Percentiles rank a stretch among this genome's conserved stretches.
These are phyloP conservation scores for Lophotriccus pileatus DNA, from an alignment of 2,797 vertebrate genomes.

Conservation along the genomic window DNA sequence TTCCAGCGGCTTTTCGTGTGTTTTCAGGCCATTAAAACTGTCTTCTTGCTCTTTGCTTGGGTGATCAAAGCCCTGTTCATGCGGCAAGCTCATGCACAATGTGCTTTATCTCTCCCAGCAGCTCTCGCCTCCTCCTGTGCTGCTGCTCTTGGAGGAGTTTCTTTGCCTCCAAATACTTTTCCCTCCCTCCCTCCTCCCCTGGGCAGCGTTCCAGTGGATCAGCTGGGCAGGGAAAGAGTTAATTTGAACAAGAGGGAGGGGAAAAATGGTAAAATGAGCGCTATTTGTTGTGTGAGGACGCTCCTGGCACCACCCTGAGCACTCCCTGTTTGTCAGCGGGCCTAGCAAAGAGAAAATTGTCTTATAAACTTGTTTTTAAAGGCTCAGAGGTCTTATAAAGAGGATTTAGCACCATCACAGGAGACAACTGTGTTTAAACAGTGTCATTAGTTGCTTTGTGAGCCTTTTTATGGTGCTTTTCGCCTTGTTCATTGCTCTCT, in stretches of 20 bases:
- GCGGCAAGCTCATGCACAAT: background rate
- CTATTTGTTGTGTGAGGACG: background rate
- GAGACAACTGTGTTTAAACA: constrained; percentile 3
- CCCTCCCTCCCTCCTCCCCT: background rate
- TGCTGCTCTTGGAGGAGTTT: background rate
- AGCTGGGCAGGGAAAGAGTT: background rate
- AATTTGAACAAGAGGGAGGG: background rate
- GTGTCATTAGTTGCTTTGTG: background rate
- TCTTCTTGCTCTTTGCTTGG: background rate
- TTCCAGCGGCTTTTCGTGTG: background rate
- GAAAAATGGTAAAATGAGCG: background rate
- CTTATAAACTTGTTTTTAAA: constrained; percentile 5
- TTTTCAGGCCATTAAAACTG: background rate
- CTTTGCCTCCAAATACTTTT: background rate
- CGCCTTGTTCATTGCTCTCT: background rate
- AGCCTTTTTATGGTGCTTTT: background rate
- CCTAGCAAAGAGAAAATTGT: background rate
- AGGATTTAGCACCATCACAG: background rate
- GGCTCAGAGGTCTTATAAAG: constrained; percentile 6
- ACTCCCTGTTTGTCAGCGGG: background rate
- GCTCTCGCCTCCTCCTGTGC: background rate
- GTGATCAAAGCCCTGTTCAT: background rate
- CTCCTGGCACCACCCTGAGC: background rate
- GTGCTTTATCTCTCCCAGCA: background rate
- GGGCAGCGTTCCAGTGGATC: background rate